Evolutionary conservation across 1,140 invertebrate genomes (phyloP).

Genomic region (Drosophila sp.): DNA sequence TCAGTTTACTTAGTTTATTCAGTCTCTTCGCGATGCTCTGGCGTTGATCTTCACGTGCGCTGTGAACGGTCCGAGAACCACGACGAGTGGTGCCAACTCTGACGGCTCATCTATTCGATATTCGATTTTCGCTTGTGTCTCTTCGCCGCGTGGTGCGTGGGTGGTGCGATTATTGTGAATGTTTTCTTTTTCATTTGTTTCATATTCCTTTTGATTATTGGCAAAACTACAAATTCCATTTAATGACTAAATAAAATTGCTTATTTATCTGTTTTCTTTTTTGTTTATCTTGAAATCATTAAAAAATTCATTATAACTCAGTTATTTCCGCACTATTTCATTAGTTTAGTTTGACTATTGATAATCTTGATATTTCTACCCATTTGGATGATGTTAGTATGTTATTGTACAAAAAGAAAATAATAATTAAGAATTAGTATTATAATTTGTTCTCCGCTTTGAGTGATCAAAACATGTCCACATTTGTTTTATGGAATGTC

Average conservation of each 20-base stretch:
- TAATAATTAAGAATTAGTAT: no score
- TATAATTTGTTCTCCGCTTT: no score
- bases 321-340: no score
- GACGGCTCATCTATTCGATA: constrained; percentile 1
- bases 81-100: neutral
- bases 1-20: constrained; percentile 56
- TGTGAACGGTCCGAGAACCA: constrained; percentile 20
- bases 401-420: no score
- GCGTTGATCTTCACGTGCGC: constrained; percentile 73
- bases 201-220: neutral
- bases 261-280: neutral
- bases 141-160: constrained; percentile 10
- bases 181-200: constrained; percentile 16
- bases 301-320: neutral
- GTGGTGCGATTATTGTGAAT: constrained; percentile 11
- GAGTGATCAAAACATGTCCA: no score
- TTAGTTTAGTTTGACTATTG: no score
- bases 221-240: neutral
- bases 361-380: no score
- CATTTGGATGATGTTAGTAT: no score
- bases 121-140: neutral
- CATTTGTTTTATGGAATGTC: no score
- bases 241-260: neutral
- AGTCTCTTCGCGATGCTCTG: constrained; percentile 79
- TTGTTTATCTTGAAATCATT: neutral